Percentiles rank a stretch among this genome's conserved stretches.
Conservation (phyloP, 1,140 invertebrate genomes). For the Platorchestia sp. region DNA sequence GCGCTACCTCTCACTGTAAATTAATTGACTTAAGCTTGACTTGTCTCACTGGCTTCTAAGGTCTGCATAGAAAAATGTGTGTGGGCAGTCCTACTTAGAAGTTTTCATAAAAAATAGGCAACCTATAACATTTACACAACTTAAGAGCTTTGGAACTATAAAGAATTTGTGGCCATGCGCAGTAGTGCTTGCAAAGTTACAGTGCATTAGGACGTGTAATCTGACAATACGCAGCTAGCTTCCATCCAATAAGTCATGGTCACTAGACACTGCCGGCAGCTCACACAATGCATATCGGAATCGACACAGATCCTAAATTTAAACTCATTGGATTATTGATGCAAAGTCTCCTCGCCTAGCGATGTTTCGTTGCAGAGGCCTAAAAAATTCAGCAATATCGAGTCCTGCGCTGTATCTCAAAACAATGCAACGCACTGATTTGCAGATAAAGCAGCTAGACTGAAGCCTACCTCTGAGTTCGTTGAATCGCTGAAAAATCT, state of each 20-base stretch:
- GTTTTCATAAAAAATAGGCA: too few species aligned
- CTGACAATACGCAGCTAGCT: background rate
- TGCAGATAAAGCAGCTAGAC: background rate
- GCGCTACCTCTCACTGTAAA: too few species aligned
- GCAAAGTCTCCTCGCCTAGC: background rate
- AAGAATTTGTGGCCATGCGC: background rate
- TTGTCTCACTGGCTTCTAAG: too few species aligned
- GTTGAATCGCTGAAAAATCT: background rate
- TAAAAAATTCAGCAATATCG: background rate
- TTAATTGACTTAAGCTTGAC: too few species aligned
- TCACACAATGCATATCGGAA: background rate
- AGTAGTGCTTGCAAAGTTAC: background rate
- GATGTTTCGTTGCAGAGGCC: background rate
- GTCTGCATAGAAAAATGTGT: too few species aligned
- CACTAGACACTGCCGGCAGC: background rate
- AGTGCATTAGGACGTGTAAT: background rate
- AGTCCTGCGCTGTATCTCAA: background rate
- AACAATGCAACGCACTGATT: background rate
- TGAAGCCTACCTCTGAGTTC: background rate
- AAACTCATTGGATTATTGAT: background rate
- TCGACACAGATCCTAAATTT: background rate
- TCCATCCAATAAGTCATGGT: background rate
- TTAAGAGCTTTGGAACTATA: background rate
- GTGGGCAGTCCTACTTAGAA: too few species aligned
- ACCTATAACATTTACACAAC: background rate